Conservation (phyloP, 2,113 vertebrate species). For the Zapornia atra region DNA sequence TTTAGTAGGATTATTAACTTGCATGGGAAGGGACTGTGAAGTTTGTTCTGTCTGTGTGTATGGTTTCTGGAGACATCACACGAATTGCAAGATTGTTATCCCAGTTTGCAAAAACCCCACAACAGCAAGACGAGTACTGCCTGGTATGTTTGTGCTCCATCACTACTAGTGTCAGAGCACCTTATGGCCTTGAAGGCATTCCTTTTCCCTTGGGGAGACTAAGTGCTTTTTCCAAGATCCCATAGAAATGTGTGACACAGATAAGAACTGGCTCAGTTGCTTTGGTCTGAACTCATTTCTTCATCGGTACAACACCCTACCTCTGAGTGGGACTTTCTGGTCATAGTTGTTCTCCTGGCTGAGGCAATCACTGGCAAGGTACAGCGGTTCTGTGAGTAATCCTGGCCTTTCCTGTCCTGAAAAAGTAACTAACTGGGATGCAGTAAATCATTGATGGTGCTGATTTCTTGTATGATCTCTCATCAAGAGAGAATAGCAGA, state of each 20-base stretch:
- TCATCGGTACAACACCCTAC: neutral
- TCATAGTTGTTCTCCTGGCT: neutral
- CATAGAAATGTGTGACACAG: neutral
- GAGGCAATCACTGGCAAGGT: neutral
- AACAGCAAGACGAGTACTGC: neutral
- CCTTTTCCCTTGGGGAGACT: neutral
- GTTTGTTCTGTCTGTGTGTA: neutral
- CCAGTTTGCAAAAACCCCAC: neutral
- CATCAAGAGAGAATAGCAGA: neutral
- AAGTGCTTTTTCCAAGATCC: neutral
- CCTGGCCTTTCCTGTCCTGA: neutral
- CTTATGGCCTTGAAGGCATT: neutral
- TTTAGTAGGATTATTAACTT: neutral
- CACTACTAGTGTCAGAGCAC: neutral
- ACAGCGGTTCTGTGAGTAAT: neutral
- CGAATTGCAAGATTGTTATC: neutral
- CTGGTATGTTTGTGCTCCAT: neutral
- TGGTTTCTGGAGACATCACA: neutral
- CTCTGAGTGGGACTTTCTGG: neutral
- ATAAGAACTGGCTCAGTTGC: neutral
- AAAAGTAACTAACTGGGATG: neutral
- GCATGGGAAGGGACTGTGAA: neutral
- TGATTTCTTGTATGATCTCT: neutral
- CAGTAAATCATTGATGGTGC: neutral
- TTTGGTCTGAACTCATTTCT: neutral